These are phyloP conservation scores for Diploscapter pachys DNA, from an alignment of 1,140 invertebrate species.

Conservation along the genomic window DNA sequence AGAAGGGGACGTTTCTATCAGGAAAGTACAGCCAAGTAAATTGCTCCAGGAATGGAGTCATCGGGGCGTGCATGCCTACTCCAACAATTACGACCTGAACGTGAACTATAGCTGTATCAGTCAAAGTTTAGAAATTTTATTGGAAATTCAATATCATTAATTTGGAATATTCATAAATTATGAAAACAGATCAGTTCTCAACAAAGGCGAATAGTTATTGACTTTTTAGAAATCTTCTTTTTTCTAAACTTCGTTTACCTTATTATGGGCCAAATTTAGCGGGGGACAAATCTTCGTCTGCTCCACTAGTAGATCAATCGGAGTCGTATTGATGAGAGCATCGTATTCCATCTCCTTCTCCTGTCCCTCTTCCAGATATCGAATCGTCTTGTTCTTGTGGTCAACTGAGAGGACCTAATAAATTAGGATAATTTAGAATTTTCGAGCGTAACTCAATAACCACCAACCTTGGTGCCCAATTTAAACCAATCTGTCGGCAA, in stretches of 20 bases:
- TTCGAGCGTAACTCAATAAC: background rate
- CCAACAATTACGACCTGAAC: conserved; percentile 56
- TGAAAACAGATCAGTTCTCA: no score
- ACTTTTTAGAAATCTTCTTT: conserved; percentile 5
- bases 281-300: conserved; percentile 49
- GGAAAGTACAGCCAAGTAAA: conserved; percentile 60
- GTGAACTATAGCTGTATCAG: no score
- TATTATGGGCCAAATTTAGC: conserved; percentile 50
- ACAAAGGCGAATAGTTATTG: background rate
- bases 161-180: no score
- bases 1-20: conserved; percentile 57
- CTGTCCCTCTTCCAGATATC: conserved; percentile 40
- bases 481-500: conserved; percentile 53
- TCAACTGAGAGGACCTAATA: conserved; percentile 41
- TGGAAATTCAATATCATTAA: no score
- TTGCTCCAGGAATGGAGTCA: conserved; percentile 49
- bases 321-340: conserved; percentile 52
- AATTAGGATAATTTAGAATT: background rate
- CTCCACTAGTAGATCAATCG: conserved; percentile 53
- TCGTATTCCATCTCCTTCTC: conserved; percentile 46
- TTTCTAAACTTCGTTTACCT: conserved; percentile 30
- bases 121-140: no score
- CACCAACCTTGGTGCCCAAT: conserved; percentile 45
- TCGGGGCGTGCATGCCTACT: conserved; percentile 52
- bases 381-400: conserved; percentile 42